Evolutionary conservation across 1,140 invertebrate genomes (phyloP).

Genomic region (Papilio dardanus): DNA sequence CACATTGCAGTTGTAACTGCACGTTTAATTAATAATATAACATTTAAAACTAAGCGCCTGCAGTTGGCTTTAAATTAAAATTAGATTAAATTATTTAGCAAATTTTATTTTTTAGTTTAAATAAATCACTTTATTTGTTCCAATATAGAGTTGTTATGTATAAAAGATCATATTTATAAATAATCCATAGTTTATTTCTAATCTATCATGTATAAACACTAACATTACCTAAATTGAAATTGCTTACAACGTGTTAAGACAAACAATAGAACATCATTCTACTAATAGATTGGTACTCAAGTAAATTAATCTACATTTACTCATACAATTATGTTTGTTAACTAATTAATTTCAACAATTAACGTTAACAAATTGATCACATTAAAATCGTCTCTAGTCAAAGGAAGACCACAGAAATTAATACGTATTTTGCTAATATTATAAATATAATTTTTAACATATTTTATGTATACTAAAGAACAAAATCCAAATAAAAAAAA

Average conservation of each 20-base stretch:
- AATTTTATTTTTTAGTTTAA: too few species aligned
- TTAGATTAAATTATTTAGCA: too few species aligned
- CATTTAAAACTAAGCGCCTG: too few species aligned
- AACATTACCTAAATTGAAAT: neutral
- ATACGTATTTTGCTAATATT: too few species aligned
- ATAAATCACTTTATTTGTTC: too few species aligned
- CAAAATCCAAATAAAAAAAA: neutral
- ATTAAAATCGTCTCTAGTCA: neutral
- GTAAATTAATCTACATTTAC: neutral
- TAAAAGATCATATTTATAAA: neutral
- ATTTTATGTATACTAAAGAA: neutral
- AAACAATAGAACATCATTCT: neutral
- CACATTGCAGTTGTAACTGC: too few species aligned
- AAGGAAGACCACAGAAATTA: too few species aligned
- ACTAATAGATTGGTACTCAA: conserved; percentile 17
- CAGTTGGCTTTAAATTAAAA: too few species aligned
- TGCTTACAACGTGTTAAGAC: neutral
- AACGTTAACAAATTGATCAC: neutral
- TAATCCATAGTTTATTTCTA: neutral
- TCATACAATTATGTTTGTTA: neutral
- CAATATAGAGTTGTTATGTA: too few species aligned
- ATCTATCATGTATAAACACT: neutral
- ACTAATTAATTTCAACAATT: neutral
- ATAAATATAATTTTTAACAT: too few species aligned
- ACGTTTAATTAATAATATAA: too few species aligned